Evolutionary conservation across 1,140 invertebrate species (phyloP), one percentile per base, ranked within the genome.

Genomic region (Mizuhopecten yessoensis): DNA sequence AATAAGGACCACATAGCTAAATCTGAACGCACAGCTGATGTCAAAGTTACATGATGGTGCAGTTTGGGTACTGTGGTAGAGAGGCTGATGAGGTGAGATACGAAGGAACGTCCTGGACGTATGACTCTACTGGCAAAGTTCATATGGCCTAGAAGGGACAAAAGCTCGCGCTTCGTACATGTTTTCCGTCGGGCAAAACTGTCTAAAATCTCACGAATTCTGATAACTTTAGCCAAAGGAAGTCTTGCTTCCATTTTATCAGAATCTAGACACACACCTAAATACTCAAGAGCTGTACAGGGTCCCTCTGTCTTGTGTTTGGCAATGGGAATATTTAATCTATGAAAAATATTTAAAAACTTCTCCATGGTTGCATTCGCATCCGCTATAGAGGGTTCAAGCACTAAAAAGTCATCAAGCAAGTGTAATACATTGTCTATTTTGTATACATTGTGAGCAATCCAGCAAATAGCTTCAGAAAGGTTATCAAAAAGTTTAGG

Each of bases 1-100:
- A 92, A 92, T 20, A 17, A 57, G 9, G 34, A n/a, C 87, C 91
- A 92, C 91, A 92, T 92, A 29, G 23, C 57, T 29, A 90, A 15
- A 86, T 92, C 89, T 57, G 86, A 33, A 13, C 34, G 89, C 57
- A 87, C 88, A 10, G 34, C 36, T n/a, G 34, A 34, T 33, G 34
- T 90, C 0, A 92, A 86, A 23, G 45, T 34, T 3, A 90, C 42
- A 42, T 90, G 57, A 42, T 92, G 88, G 86, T 90, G 87, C 33
- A 90, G 34, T 34, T 89, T 34, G 11, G 88, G 13, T 5, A 86
- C 90, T 10, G 9, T 86, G 5, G 86, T 87, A 49, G 88, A 87
- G 1, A 89, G 23, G 23, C 29, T 36, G 34, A 88, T 89, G 13
- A 90, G 87, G 86, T 89, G 57, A 9, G 92, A 92, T 2, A 89